phyloP scores from a whole-genome alignment of 2,888 invertebrate genomes.

The Spodoptera littoralis region DNA sequence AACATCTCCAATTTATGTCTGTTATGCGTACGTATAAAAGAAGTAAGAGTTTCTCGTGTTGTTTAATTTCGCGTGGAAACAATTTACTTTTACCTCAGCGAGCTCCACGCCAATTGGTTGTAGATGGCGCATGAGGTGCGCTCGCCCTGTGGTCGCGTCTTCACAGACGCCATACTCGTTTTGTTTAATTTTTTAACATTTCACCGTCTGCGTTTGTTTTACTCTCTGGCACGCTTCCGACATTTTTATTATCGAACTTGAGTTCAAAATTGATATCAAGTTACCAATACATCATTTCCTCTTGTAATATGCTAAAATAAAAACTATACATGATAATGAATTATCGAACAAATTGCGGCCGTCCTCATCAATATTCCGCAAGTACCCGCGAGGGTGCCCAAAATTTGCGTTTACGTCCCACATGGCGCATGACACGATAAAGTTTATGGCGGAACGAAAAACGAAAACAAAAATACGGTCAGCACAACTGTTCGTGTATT shows the following conservation, averaged over 20 bases:
- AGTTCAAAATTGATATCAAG: conserved; percentile 50
- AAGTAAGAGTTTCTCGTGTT: conserved; percentile 56
- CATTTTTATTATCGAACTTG: conserved; percentile 55
- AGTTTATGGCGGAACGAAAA: conserved; percentile 78
- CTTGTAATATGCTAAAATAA: conserved; percentile 49
- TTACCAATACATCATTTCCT: conserved; percentile 43
- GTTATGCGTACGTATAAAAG: conserved; percentile 43
- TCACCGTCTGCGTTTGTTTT: conserved; percentile 55
- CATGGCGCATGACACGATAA: conserved; percentile 79
- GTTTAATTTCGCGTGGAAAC: conserved; percentile 70
- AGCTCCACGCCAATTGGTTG: conserved; percentile 83
- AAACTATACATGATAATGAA: conserved; percentile 46
- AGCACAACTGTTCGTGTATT: conserved; percentile 78
- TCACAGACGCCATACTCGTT: conserved; percentile 71
- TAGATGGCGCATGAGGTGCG: conserved; percentile 82
- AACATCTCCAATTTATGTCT: conserved; percentile 50
- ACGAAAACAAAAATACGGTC: conserved; percentile 73
- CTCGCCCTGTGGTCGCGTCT: conserved; percentile 83
- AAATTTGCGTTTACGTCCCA: conserved; percentile 71
- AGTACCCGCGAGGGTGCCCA: conserved; percentile 64
- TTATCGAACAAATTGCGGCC: conserved; percentile 58
- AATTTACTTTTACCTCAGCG: conserved; percentile 75
- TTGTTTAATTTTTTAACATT: conserved; percentile 73
- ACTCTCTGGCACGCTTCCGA: conserved; percentile 59
- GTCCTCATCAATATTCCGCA: conserved; percentile 68